Evolutionary conservation across 2,797 vertebrate genomes (phyloP).

Genomic region (Borostomias antarcticus): DNA sequence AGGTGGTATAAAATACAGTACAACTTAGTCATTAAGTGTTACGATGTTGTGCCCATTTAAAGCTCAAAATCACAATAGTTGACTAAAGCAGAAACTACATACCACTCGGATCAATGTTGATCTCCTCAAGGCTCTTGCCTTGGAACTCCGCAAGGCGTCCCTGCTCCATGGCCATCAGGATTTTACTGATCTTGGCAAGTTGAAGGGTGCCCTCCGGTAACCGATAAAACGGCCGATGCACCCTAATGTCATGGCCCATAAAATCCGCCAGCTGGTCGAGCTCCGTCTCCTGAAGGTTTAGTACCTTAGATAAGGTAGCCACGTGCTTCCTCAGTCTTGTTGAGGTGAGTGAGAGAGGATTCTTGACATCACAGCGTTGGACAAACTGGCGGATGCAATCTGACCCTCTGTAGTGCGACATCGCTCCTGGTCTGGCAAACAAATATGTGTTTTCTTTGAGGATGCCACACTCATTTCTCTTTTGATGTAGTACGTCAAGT

Average conservation of each 20-base stretch:
- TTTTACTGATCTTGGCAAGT: neutral
- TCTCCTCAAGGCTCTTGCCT: neutral
- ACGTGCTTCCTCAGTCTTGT: constrained; percentile 19
- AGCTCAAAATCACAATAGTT: no score
- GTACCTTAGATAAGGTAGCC: constrained; percentile 7
- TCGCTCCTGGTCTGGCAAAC: constrained; percentile 12
- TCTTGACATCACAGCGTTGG: constrained; percentile 15
- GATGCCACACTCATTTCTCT: constrained; percentile 8
- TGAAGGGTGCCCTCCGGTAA: constrained; percentile 22
- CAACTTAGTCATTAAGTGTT: no score
- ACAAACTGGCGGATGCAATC: constrained; percentile 12
- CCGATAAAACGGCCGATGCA: constrained; percentile 16
- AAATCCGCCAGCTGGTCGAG: constrained; percentile 23
- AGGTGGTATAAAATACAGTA: no score
- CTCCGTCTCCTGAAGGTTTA: constrained; percentile 19
- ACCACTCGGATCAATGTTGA: neutral
- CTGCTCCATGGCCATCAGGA: neutral
- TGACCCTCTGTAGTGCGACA: constrained; percentile 2
- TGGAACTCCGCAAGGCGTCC: neutral
- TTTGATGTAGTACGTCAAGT: constrained; percentile 5
- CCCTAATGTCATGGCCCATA: constrained; percentile 12
- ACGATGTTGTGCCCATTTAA: no score
- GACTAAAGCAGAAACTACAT: no score
- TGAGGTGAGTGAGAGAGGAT: neutral
- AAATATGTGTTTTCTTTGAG: constrained; percentile 19